Evolutionary conservation across 2,888 invertebrate species (phyloP), one percentile per base, ranked within the genome.

Genomic region (Eudasyphora cyanicolor): DNA sequence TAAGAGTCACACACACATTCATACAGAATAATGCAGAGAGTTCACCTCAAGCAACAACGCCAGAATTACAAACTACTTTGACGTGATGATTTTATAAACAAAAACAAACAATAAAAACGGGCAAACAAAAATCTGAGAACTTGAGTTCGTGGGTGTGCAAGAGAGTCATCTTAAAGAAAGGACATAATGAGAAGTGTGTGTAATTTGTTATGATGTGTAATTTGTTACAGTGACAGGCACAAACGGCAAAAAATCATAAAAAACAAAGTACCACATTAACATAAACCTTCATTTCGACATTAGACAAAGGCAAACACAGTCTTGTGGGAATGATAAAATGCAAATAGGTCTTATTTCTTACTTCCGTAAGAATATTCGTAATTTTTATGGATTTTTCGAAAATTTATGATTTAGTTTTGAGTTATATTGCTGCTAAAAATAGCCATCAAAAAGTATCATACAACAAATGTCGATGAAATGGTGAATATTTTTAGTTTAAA

Each of bases 21-120:
- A n/a, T n/a, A 45, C 45, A 45, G 14, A 12, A n/a, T n/a, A n/a
- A n/a, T n/a, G n/a, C 45, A 1, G n/a, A 45, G 14, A 51, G n/a
- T n/a, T n/a, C 51, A 51, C 51, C 51, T 51, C 21, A 1, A 17
- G 51, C 51, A 21, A 21, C 51, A 51, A 5, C 21, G 8, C 8
- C 21, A 24, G 12, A 57, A 57, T 27, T 57, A 69, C 69, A 74
- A 79, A 79, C 57, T 79, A 74, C 74, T 75, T 45, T 74, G 67
- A 79, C 79, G 75, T 79, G 79, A 69, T 79, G 35, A 57, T 74
- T 79, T 75, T 78, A 70, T 78, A 24, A 57, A 57, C 57, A 57
- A 57, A 51, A 54, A 57, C 14, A 57, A 57, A 57, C 14, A 45
- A 8, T 1, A 24, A 45, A 7, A 1, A 57, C 57, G 21, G 8